phyloP scores from a whole-genome alignment of 1,140 invertebrate species.

The Cepaea nemoralis region DNA sequence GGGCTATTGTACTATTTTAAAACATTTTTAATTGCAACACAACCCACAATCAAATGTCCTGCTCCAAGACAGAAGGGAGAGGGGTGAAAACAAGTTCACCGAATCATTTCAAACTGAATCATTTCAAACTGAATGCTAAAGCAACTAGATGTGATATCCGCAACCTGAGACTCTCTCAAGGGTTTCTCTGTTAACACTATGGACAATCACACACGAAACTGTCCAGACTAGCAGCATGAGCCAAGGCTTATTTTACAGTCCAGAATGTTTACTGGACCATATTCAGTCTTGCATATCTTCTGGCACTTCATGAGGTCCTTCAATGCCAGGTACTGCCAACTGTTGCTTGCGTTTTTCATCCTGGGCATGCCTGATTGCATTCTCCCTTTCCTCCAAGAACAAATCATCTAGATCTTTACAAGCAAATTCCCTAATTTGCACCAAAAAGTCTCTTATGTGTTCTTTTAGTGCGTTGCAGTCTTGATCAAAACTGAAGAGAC shows the following conservation, averaged over 20 bases:
- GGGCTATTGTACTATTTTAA: background rate
- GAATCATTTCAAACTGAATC: too few relatives aligned
- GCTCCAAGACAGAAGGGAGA: background rate
- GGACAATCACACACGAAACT: background rate
- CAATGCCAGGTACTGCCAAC: conserved; percentile 93
- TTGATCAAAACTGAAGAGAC: conserved; percentile 96
- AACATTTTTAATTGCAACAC: background rate
- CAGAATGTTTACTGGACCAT: background rate
- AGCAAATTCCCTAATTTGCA: conserved; percentile 98
- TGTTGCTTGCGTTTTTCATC: conserved; percentile 93
- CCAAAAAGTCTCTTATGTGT: conserved; percentile 98
- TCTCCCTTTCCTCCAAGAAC: conserved; percentile 95
- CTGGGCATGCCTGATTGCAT: conserved; percentile 87
- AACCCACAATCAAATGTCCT: background rate
- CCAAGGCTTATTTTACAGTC: background rate
- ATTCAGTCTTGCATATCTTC: conserved; percentile 96
- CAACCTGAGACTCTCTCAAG: background rate
- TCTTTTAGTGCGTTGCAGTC: conserved; percentile 97
- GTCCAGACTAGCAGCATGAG: background rate
- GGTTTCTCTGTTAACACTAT: background rate
- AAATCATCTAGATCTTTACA: conserved; percentile 97
- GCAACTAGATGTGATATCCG: too few relatives aligned
- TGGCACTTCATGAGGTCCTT: conserved; percentile 94
- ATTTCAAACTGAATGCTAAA: too few relatives aligned
- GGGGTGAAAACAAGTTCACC: background rate